Evolutionary conservation across 2,113 vertebrate genomes (phyloP).

Genomic region (Cisticola juncidis): DNA sequence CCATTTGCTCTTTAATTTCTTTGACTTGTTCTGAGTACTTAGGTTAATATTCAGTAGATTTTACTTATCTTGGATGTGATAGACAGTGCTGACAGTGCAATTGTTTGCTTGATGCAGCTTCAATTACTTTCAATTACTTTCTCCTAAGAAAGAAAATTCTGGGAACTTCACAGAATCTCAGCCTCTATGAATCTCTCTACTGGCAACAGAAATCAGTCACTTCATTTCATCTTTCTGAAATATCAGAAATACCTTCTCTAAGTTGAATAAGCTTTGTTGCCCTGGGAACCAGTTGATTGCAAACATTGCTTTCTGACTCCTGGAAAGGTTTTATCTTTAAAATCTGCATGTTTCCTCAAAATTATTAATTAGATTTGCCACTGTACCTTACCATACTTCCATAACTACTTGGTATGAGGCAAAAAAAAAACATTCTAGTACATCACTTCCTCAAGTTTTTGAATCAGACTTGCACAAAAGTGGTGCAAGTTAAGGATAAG

Average conservation of each 20-base stretch:
- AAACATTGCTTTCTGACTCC: neutral
- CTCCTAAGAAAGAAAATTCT: neutral
- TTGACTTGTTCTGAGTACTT: neutral
- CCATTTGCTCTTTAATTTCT: neutral
- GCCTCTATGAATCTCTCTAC: neutral
- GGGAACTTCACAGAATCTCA: neutral
- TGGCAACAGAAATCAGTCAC: neutral
- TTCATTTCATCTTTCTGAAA: neutral
- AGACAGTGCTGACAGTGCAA: neutral
- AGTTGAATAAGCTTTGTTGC: neutral
- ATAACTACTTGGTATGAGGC: constrained; percentile 24
- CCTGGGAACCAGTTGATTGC: neutral
- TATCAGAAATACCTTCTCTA: neutral
- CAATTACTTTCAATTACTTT: neutral
- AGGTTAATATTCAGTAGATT: neutral
- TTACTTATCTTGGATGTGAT: neutral
- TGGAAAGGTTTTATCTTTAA: constrained; percentile 1
- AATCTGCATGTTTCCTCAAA: neutral
- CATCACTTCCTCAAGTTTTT: neutral
- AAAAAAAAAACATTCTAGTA: constrained; percentile 17
- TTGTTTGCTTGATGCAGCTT: neutral
- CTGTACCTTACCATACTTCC: constrained; percentile 10
- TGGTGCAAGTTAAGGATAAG: neutral
- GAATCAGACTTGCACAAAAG: neutral
- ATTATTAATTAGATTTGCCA: constrained; percentile 2